Percentiles rank a stretch among this genome's conserved stretches.
Conservation (phyloP, 2,888 invertebrate genomes). For the Eupithecia pulchellata region DNA sequence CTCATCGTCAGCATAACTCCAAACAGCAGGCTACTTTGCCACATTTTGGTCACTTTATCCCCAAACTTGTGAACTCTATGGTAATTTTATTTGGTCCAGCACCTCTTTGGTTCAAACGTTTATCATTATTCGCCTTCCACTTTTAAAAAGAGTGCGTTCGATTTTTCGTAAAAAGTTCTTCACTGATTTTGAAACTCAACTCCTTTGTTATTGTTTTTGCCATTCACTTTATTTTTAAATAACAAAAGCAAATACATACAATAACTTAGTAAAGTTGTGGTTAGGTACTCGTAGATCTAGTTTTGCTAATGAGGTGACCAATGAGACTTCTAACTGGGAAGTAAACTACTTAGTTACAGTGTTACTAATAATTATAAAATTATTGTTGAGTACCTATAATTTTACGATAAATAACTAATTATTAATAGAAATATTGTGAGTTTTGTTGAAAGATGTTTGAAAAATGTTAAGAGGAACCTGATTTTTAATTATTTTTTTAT, state of each 20-base stretch:
- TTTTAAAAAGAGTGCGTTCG: constrained; percentile 5
- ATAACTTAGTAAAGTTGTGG: constrained; percentile 16
- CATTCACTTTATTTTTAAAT: neutral
- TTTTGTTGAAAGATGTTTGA: neutral
- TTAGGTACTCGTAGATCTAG: constrained; percentile 32
- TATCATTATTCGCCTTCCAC: neutral
- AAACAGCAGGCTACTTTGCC: constrained; percentile 61
- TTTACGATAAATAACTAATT: neutral
- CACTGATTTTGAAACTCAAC: constrained; percentile 8
- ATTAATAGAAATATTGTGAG: neutral
- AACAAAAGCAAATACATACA: neutral
- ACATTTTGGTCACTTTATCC: constrained; percentile 59
- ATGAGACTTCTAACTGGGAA: constrained; percentile 37
- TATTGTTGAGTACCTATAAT: neutral
- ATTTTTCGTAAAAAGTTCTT: constrained; percentile 11
- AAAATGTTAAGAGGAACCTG: neutral
- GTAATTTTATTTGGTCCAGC: neutral
- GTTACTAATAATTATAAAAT: neutral
- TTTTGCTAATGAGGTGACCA: constrained; percentile 58
- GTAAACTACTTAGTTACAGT: constrained; percentile 16
- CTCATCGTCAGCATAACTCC: constrained; percentile 64
- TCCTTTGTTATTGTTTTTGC: neutral
- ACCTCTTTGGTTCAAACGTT: constrained; percentile 1
- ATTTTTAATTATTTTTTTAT: neutral
- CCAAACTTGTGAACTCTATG: constrained; percentile 19